phyloP scores from a whole-genome alignment of 2,113 vertebrate species.

The Zapus hudsonius region DNA sequence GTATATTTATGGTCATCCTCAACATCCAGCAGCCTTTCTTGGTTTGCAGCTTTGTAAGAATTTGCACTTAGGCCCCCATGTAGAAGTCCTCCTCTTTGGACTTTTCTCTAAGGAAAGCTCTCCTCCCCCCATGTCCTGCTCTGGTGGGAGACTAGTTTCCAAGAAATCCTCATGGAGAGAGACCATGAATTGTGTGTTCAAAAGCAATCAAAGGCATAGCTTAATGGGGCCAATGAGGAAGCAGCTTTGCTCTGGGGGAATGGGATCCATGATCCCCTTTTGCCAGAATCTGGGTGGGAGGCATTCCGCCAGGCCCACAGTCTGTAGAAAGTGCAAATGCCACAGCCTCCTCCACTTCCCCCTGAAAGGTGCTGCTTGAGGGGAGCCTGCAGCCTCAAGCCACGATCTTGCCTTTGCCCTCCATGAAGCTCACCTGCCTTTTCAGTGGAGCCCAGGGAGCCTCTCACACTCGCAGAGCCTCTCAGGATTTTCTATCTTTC shows the following conservation, averaged over 20 bases:
- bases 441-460: constrained; percentile 37
- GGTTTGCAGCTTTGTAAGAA: constrained; percentile 62
- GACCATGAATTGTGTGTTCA: neutral
- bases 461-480: neutral
- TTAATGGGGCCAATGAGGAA: neutral
- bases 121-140: constrained; percentile 48
- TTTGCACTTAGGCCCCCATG: constrained; percentile 12
- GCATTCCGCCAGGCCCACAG: neutral
- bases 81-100: constrained; percentile 38
- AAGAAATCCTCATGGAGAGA: constrained; percentile 6
- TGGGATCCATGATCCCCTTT: neutral
- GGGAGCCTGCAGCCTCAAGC: neutral
- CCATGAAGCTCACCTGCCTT: constrained; percentile 56
- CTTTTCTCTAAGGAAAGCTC: constrained; percentile 72
- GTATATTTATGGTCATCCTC: neutral
- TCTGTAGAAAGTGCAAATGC: neutral
- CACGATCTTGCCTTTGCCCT: neutral
- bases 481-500: constrained; percentile 69
- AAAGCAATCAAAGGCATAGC: neutral
- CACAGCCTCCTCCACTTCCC: neutral
- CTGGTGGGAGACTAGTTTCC: neutral
- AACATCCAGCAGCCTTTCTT: constrained; percentile 63
- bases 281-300: neutral
- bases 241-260: neutral
- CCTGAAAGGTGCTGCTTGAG: neutral